These are phyloP conservation scores for Thunnus maccoyii DNA, from an alignment of 2,113 vertebrate species.

Conservation along the genomic window DNA sequence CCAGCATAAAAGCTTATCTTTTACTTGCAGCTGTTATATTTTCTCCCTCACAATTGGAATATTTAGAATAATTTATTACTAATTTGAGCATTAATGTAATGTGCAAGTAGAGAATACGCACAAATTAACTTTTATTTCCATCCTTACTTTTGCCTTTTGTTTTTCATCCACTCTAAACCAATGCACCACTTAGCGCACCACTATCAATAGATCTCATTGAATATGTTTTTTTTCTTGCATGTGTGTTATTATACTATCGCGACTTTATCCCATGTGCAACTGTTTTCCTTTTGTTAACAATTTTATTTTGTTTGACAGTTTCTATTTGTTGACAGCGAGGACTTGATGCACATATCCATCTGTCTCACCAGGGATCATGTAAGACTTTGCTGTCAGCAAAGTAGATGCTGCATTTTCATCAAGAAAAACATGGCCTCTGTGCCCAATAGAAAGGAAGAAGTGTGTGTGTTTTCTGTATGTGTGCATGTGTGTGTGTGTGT, in stretches of 20 bases:
- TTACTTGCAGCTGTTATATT: background rate
- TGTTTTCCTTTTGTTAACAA: slow-evolving; percentile 36
- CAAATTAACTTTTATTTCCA: background rate
- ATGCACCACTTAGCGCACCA: background rate
- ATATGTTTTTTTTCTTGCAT: background rate
- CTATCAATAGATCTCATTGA: slow-evolving; percentile 13
- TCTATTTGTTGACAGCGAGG: slow-evolving; percentile 31
- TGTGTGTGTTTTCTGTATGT: background rate
- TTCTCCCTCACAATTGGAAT: background rate
- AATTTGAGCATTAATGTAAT: background rate
- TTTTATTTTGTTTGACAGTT: slow-evolving; percentile 35
- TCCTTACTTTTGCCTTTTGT: slow-evolving; percentile 10
- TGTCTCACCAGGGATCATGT: slow-evolving; percentile 32
- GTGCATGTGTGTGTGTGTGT: slow-evolving; percentile 7
- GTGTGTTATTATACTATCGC: background rate
- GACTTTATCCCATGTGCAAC: slow-evolving; percentile 32
- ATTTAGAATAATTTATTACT: background rate
- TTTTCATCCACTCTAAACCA: slow-evolving; percentile 19
- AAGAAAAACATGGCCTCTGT: slow-evolving; percentile 40
- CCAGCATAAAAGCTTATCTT: background rate
- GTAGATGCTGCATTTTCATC: slow-evolving; percentile 36
- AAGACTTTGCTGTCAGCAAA: slow-evolving; percentile 42
- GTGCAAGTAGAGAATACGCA: background rate
- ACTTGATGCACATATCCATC: slow-evolving; percentile 29
- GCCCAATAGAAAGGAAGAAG: slow-evolving; percentile 9